Evolutionary conservation across 1,140 invertebrate species (phyloP).

Genomic region (Drosophila quadrilineata): DNA sequence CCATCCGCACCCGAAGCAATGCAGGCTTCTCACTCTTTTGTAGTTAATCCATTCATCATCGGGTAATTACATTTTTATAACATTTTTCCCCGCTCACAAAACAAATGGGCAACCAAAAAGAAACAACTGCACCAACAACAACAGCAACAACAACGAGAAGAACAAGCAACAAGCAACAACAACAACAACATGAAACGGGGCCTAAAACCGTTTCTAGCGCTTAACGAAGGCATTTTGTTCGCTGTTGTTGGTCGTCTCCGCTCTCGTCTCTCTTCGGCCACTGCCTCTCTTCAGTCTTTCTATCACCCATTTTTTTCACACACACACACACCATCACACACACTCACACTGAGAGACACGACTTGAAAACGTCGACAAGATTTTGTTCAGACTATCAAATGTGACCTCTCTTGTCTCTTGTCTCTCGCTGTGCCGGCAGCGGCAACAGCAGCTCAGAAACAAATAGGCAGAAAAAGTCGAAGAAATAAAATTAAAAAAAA

Average conservation of each 20-base stretch:
- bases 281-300: slow-evolving; percentile 30
- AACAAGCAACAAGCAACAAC: slow-evolving; percentile 27
- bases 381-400: slow-evolving; percentile 74
- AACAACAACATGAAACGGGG: slow-evolving; percentile 39
- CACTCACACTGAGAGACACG: slow-evolving; percentile 6
- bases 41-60: slow-evolving; percentile 80
- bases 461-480: slow-evolving; percentile 42
- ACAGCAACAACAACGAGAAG: slow-evolving; percentile 17
- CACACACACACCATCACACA: slow-evolving; percentile 31
- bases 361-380: slow-evolving; percentile 60
- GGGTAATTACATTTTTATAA: slow-evolving; percentile 80
- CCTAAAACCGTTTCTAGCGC: slow-evolving; percentile 65
- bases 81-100: slow-evolving; percentile 75
- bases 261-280: slow-evolving; percentile 6
- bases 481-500: slow-evolving; percentile 23
- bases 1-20: slow-evolving; percentile 61
- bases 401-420: slow-evolving; percentile 70
- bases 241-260: slow-evolving; percentile 41
- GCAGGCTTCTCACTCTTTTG: slow-evolving; percentile 70
- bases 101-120: slow-evolving; percentile 66
- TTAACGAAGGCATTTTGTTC: slow-evolving; percentile 78
- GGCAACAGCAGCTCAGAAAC: slow-evolving; percentile 19
- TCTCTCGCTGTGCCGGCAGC: slow-evolving; percentile 42
- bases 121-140: slow-evolving; percentile 43
- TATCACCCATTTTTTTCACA: slow-evolving; percentile 63